phyloP scores from a whole-genome alignment of 2,797 vertebrate genomes.

The Coilia nasus region DNA sequence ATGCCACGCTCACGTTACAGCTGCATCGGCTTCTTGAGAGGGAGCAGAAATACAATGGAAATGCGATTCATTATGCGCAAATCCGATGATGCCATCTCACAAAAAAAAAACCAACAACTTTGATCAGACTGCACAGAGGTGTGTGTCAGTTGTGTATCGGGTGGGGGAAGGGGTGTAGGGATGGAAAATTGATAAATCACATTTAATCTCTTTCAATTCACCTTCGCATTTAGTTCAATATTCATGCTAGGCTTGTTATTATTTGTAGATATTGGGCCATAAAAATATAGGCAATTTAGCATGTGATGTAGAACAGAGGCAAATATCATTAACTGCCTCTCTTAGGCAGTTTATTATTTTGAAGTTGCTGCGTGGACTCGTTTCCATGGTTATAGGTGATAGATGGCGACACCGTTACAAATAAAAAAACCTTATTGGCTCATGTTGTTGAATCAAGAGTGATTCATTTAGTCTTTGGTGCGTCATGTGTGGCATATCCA shows the following conservation, averaged over 20 bases:
- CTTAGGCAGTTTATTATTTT: slow-evolving; percentile 47
- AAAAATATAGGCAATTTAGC: slow-evolving; percentile 44
- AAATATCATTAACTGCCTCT: slow-evolving; percentile 48
- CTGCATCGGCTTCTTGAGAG: slow-evolving; percentile 71
- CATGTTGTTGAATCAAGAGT: slow-evolving; percentile 51
- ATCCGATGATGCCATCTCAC: slow-evolving; percentile 68
- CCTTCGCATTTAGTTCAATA: slow-evolving; percentile 71
- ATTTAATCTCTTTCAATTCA: slow-evolving; percentile 42
- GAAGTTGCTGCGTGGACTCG: slow-evolving; percentile 16
- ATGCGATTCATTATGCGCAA: slow-evolving; percentile 77
- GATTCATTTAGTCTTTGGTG: slow-evolving; percentile 54
- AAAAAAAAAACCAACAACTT: neutral
- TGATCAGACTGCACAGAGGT: neutral
- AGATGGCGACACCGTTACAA: slow-evolving; percentile 47
- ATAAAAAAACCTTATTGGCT: slow-evolving; percentile 54
- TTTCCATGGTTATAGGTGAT: slow-evolving; percentile 49
- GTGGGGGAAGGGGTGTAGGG: neutral
- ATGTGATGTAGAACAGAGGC: slow-evolving; percentile 60
- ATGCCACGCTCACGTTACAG: slow-evolving; percentile 76
- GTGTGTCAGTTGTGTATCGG: slow-evolving; percentile 47
- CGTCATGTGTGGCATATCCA: slow-evolving; percentile 46
- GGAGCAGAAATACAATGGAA: slow-evolving; percentile 69
- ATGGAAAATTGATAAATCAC: slow-evolving; percentile 31
- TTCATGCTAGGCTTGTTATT: slow-evolving; percentile 75
- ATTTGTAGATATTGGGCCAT: slow-evolving; percentile 68